Evolutionary conservation across 1,140 invertebrate genomes (phyloP).

Genomic region (Rhagoletis pomonella): DNA sequence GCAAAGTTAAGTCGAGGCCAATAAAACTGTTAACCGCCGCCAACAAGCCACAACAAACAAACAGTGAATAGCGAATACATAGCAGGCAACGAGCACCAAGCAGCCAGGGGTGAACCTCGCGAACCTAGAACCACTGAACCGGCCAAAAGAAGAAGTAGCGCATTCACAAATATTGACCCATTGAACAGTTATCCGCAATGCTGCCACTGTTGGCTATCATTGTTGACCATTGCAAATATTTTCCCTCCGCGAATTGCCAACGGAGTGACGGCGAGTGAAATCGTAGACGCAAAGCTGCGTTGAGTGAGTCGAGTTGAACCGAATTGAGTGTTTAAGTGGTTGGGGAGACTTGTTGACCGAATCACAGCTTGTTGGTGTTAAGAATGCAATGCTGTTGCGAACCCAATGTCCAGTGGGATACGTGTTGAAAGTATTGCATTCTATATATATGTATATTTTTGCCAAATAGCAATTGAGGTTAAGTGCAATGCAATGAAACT

Average conservation of each 20-base stretch:
- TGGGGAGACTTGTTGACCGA: not conserved
- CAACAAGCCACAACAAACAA: not conserved
- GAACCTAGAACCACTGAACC: not conserved
- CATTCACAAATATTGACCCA: constrained; percentile 1
- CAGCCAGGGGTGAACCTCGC: not conserved
- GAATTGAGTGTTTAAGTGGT: not conserved
- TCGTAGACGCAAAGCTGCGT: not conserved
- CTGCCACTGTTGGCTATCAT: not conserved
- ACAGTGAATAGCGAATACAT: not conserved
- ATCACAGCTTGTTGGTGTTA: not conserved
- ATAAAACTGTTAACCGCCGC: not conserved
- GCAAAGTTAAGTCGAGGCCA: not conserved
- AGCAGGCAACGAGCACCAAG: too few relatives aligned
- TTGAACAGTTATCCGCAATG: not conserved
- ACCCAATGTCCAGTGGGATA: too few relatives aligned
- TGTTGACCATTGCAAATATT: constrained; percentile 20
- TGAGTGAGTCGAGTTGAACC: not conserved
- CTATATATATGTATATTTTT: too few relatives aligned
- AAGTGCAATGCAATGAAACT: too few relatives aligned
- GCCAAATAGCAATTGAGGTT: too few relatives aligned
- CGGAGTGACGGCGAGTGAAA: not conserved
- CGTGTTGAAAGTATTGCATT: too few relatives aligned
- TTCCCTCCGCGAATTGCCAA: not conserved
- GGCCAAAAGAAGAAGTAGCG: not conserved
- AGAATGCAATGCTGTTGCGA: not conserved